Evolutionary conservation across 2,888 invertebrate genomes (phyloP).

Genomic region (Hoplodrina blanda): DNA sequence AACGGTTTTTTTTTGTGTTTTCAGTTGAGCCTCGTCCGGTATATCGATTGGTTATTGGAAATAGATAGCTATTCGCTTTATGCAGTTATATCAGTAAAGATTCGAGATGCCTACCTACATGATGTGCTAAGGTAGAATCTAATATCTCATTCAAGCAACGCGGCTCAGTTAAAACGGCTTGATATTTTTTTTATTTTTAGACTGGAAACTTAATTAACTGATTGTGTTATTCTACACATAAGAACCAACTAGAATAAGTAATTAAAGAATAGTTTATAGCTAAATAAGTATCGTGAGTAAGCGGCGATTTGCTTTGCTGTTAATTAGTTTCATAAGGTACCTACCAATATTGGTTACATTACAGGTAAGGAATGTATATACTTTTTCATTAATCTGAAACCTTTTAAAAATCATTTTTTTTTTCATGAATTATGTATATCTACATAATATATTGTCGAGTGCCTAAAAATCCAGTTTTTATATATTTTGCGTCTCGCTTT

Average conservation of each 20-base stretch:
- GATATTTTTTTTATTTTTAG: not conserved
- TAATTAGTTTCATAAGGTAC: not conserved
- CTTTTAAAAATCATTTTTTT: no score
- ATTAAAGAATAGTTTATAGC: not conserved
- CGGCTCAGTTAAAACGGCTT: not conserved
- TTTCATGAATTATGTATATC: no score
- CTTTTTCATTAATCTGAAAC: no score
- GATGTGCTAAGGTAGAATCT: not conserved
- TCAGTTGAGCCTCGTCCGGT: not conserved
- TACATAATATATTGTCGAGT: no score
- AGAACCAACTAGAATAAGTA: not conserved
- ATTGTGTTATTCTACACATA: not conserved
- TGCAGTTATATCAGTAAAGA: not conserved
- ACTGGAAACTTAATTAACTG: not conserved
- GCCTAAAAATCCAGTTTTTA: no score
- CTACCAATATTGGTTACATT: no score
- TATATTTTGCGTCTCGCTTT: no score
- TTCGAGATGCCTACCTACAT: not conserved
- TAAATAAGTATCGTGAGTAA: not conserved
- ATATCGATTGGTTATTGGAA: not conserved
- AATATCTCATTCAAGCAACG: not conserved
- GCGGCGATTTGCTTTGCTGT: not conserved
- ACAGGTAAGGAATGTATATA: no score
- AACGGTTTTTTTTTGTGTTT: conserved; percentile 17
- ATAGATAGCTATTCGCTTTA: not conserved